Base-by-base conservation (phyloP, 2,113 vertebrate species). In the Prietella phreatophila region DNA sequence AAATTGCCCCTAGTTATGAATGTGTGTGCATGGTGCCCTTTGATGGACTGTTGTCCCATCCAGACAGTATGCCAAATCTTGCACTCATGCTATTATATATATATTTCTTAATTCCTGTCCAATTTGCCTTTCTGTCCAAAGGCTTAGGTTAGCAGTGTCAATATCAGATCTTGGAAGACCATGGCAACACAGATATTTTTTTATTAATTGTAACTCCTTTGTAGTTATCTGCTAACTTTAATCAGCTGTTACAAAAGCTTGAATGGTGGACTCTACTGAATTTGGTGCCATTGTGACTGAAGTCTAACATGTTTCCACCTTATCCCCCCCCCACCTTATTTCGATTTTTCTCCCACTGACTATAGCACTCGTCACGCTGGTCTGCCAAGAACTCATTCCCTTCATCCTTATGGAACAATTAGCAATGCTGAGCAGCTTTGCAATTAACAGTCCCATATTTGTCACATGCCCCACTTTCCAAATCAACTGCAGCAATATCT, bases 401-500 rank as follows among this genome's bases (percentile, higher is more conserved):
- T 27, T 84, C 93, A 93, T 92, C 93, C 89, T 89, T 73, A 84
- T 88, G 88, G 93, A 95, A 94, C 95, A 95, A 95, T 96, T 95
- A 95, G 94, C 92, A 94, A 94, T 94, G 94, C 94, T 94, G 93
- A 94, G 93, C 94, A 94, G 93, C 94, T 95, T 95, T 91, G 93
- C 93, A 96, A 95, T 95, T 95, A 96, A 95, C 93, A 91, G 93
- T 92, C 92, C 93, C 92, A 91, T 95, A 95, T 95, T 94, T 95
- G 95, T 95, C 94, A 94, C 94, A 94, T 93, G 93, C 91, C 94
- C 94, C 91, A 94, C 92, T 94, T 95, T 95, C 83, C 93, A 95
- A 95, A 94, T 94, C 93, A 95, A 92, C 91, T 90, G 87, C 90
- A 93, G 92, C 92, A 93, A 94, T 94, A 94, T 94, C 93, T 94